Evolutionary conservation across 2,113 vertebrate genomes (phyloP).

Genomic region (Meles meles): DNA sequence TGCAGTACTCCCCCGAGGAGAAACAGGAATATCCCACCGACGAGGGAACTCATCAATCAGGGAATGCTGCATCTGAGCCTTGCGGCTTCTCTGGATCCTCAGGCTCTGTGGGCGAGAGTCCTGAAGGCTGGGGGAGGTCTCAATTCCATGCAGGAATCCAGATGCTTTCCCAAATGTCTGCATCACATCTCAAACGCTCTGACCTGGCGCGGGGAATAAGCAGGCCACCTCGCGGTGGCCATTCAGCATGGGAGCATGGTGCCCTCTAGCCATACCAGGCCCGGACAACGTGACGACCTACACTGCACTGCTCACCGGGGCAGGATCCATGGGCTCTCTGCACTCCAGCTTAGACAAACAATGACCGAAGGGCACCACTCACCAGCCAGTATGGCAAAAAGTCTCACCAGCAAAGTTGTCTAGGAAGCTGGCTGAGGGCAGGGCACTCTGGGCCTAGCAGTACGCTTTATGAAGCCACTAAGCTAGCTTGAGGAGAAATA

Average conservation of each 20-base stretch:
- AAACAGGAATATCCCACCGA: neutral
- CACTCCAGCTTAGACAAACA: too few relatives aligned
- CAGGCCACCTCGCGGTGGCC: rapidly evolving
- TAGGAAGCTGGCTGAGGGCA: neutral
- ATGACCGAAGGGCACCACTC: rapidly evolving
- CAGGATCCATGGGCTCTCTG: neutral
- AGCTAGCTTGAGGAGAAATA: neutral
- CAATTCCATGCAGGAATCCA: neutral
- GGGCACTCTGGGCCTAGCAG: neutral
- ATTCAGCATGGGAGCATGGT: rapidly evolving
- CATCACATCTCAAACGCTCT: rapidly evolving
- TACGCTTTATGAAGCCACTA: neutral
- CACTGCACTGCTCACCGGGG: neutral
- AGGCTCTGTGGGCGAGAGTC: neutral
- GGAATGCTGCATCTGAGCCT: rapidly evolving
- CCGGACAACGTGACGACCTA: neutral
- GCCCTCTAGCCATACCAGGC: neutral
- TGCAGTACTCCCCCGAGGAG: neutral
- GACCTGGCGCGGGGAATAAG: neutral
- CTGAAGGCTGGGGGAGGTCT: too few relatives aligned
- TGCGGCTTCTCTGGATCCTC: neutral
- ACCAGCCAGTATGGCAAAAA: rapidly evolving
- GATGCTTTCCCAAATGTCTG: rapidly evolving
- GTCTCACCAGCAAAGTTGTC: neutral
- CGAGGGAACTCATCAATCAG: rapidly evolving